A percentile compares a stretch with the other conserved stretches of the same genome.
Evolutionary conservation across 1,140 invertebrate species (phyloP).

Genomic region (Armadillidium nasatum): DNA sequence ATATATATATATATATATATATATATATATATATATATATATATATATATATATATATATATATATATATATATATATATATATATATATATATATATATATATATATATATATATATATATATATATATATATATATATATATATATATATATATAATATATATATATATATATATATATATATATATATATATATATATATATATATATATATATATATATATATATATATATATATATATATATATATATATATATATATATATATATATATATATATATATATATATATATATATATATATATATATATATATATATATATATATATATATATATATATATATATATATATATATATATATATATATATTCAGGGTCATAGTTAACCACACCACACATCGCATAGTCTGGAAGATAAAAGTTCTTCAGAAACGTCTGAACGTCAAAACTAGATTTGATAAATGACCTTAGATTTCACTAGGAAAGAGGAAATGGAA

Average conservation of each 20-base stretch:
- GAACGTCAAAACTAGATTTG: too few relatives aligned
- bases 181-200: constrained; percentile 6
- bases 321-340: background rate
- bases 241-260: constrained; percentile 1
- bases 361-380: background rate
- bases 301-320: background rate
- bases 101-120: background rate
- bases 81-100: background rate
- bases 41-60: background rate
- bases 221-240: constrained; percentile 6
- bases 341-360: background rate
- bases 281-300: background rate
- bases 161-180: background rate
- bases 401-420: background rate
- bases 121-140: background rate
- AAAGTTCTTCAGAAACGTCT: too few relatives aligned
- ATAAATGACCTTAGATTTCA: too few relatives aligned
- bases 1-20: constrained; percentile 6
- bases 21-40: background rate
- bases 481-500: too few relatives aligned
- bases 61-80: background rate
- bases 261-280: background rate
- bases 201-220: constrained; percentile 6
- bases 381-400: background rate
- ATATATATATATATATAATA: constrained; percentile 6